phyloP scores from a whole-genome alignment of 92 coral and sea anemone genomes.

The Heteractis magnifica region DNA sequence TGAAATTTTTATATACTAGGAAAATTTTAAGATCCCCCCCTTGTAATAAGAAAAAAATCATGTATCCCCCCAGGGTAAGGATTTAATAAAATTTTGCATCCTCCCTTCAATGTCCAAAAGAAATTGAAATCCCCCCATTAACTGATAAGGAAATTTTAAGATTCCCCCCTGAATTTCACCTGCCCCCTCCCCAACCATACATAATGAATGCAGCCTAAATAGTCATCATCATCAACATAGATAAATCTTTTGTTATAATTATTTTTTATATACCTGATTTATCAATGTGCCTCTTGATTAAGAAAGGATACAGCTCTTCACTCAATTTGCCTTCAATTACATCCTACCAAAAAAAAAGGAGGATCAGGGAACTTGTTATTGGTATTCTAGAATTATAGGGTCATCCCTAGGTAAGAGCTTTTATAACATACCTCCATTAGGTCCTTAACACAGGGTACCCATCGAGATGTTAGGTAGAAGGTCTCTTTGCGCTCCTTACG shows the following conservation, averaged over 20 bases:
- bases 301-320: slow-evolving; percentile 65
- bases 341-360: background rate
- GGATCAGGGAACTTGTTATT: background rate
- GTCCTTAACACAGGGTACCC: slow-evolving; percentile 91
- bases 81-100: too few species aligned
- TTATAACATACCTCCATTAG: slow-evolving; percentile 74
- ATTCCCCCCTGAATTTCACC: too few species aligned
- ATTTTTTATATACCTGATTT: background rate
- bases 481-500: slow-evolving; percentile 76
- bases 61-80: too few species aligned
- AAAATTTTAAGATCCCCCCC: too few species aligned
- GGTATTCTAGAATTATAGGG: background rate
- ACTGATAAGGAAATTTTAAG: too few species aligned
- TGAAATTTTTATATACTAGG: too few species aligned
- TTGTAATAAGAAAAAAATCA: too few species aligned
- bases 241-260: too few species aligned
- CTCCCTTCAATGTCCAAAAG: too few species aligned
- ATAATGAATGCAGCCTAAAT: background rate
- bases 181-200: too few species aligned
- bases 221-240: background rate
- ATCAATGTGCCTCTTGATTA: slow-evolving; percentile 44
- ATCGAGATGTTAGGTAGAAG: slow-evolving; percentile 79
- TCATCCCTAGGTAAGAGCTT: background rate
- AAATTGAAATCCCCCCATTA: too few species aligned
- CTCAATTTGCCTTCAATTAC: slow-evolving; percentile 37